Evolutionary conservation across 2,113 vertebrate genomes (phyloP), one percentile per base, ranked within the genome.

Genomic region (Smithornis capensis): DNA sequence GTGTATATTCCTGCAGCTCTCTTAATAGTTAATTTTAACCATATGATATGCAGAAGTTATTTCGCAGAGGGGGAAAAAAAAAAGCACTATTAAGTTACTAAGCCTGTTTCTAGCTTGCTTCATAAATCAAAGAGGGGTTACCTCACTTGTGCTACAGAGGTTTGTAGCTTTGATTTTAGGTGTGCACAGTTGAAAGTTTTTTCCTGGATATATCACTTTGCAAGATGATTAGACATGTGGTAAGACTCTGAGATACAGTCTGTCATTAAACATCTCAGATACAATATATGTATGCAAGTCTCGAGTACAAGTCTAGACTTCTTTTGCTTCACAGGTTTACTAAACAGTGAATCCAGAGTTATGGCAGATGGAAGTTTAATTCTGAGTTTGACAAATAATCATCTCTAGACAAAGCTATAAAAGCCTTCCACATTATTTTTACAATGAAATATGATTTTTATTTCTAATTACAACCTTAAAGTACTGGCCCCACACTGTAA

Each of bases 11-110:
- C 75, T 94, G 75, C 82, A 88, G 88, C 56, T 93, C 90, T 78
- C 31, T 68, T 91, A 94, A 77, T 80, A 86, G 78, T 88, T 83
- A 83, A 80, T 96, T 95, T 88, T 94, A 91, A 94, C 75, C 77
- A 24, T 70, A n/a, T 70, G 52, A 60, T 77, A 40, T 78, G 68
- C 83, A 80, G 52, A 88, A 93, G 64, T 86, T 90, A 68, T 83
- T 96, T 92, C 3, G 10, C 29, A 14, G 11, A 31, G 2, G 1
- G 2, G 3, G 31, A 21, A 24, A 42, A 13, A 40, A 57, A 19
- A 27, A 63, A 44, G 53, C 28, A 28, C 35, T 95, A 56, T 82
- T 49, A 71, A 73, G 44, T 93, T 92, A 74, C 88, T 47, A 74
- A 35, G 60, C 56, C 74, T 87, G 70, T 87, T 92, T 79, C 69